Conservation (phyloP, 2,113 vertebrate genomes). For the Girardinichthys multiradiatus region DNA sequence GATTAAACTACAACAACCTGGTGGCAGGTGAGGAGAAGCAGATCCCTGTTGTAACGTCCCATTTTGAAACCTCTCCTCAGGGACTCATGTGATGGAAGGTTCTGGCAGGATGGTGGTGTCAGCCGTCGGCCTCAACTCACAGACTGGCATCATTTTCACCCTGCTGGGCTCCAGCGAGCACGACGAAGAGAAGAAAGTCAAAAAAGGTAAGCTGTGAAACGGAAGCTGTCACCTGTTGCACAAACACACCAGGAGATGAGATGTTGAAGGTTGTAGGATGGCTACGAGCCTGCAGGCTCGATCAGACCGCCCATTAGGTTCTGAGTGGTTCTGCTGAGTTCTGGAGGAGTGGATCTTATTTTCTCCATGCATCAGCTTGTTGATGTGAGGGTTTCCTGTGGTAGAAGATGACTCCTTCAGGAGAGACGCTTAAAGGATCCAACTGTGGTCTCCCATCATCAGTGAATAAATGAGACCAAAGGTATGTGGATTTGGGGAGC, state of each 20-base stretch:
- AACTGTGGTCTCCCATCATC: constrained; percentile 8
- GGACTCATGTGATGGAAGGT: constrained; percentile 98
- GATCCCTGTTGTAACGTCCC: no score
- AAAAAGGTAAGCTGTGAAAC: constrained; percentile 89
- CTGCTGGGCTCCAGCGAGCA: constrained; percentile 88
- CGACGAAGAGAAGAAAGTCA: constrained; percentile 91
- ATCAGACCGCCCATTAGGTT: background rate
- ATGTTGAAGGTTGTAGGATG: constrained; percentile 16
- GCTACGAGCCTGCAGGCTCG: constrained; percentile 22
- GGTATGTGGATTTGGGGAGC: background rate
- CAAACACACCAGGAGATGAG: constrained; percentile 10
- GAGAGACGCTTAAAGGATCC: constrained; percentile 16
- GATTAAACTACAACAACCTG: no score
- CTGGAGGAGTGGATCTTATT: no score
- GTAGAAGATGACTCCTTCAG: no score
- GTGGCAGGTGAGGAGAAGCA: no score
- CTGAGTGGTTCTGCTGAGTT: background rate
- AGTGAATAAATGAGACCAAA: constrained; percentile 61
- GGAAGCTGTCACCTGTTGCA: constrained; percentile 9
- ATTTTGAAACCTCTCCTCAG: constrained; percentile 62
- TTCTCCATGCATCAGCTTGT: constrained; percentile 40
- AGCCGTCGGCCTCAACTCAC: constrained; percentile 94
- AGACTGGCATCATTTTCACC: constrained; percentile 97
- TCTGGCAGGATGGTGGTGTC: constrained; percentile 94
- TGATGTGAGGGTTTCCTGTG: background rate